These are phyloP conservation scores for Limnephilus marmoratus DNA, from an alignment of 2,888 invertebrate genomes.

Conservation along the genomic window DNA sequence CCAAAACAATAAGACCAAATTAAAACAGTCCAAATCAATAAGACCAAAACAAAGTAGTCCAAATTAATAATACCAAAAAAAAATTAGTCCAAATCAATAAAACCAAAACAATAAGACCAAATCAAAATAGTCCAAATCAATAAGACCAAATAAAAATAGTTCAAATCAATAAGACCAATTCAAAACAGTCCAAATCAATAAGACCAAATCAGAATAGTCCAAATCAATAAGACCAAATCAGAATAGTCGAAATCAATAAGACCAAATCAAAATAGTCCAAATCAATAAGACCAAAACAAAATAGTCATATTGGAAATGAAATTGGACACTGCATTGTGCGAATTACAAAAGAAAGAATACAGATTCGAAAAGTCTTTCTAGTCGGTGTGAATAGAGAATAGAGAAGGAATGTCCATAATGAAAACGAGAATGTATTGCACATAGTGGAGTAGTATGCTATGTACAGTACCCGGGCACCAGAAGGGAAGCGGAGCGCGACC, in stretches of 20 bases:
- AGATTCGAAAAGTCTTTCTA: background rate
- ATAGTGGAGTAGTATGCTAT: background rate
- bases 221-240: no score
- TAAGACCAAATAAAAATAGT: background rate
- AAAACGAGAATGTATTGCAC: constrained; percentile 37
- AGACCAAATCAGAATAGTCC: no score
- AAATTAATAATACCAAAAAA: no score
- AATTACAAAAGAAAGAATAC: background rate
- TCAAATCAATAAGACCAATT: no score
- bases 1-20: no score
- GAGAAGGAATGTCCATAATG: constrained; percentile 32
- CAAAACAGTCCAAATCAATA: no score
- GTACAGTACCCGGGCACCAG: constrained; percentile 37
- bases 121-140: background rate
- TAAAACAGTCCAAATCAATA: no score
- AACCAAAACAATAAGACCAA: no score
- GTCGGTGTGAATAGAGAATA: background rate
- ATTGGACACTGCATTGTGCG: background rate
- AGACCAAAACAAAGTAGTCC: no score
- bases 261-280: no score
- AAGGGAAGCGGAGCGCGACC: constrained; percentile 59
- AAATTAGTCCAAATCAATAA: no score
- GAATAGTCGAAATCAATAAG: no score
- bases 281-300: background rate
- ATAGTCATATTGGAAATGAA: background rate